Evolutionary conservation across 2,888 invertebrate species (phyloP).

Genomic region (Fabriciana adippe): DNA sequence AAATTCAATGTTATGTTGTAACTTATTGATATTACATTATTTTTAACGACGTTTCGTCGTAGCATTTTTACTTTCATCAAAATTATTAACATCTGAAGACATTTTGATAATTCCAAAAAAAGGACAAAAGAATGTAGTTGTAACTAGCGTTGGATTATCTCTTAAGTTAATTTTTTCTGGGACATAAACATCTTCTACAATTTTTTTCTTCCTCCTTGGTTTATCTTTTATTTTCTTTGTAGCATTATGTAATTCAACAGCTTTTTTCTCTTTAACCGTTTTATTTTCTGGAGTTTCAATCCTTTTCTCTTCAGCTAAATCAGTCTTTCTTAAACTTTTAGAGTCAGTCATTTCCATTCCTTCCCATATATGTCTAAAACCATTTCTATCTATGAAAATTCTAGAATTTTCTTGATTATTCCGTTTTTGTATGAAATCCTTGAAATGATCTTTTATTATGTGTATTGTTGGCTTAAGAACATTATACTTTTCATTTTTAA

Average conservation of each 20-base stretch:
- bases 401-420: conserved; percentile 42
- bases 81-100: conserved; percentile 42
- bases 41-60: too few relatives aligned
- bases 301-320: conserved; percentile 20
- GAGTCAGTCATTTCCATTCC: conserved; percentile 44
- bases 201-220: conserved; percentile 36
- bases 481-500: conserved; percentile 58
- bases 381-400: conserved; percentile 60
- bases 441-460: conserved; percentile 56
- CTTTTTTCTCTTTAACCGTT: not conserved
- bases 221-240: conserved; percentile 26
- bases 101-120: conserved; percentile 64
- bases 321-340: conserved; percentile 48
- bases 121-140: conserved; percentile 64
- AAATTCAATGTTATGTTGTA: too few relatives aligned
- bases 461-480: conserved; percentile 58
- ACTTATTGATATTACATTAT: too few relatives aligned
- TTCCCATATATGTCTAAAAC: conserved; percentile 64
- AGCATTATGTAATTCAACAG: not conserved
- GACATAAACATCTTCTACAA: conserved; percentile 19
- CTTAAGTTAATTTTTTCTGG: conserved; percentile 37
- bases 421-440: conserved; percentile 52
- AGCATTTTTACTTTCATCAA: conserved; percentile 21
- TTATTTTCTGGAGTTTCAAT: not conserved
- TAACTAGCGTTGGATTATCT: conserved; percentile 43